Base-by-base conservation (phyloP, 37 sponge, comb jelly and placozoan genomes). In the Diacarnus erythraeanus region DNA sequence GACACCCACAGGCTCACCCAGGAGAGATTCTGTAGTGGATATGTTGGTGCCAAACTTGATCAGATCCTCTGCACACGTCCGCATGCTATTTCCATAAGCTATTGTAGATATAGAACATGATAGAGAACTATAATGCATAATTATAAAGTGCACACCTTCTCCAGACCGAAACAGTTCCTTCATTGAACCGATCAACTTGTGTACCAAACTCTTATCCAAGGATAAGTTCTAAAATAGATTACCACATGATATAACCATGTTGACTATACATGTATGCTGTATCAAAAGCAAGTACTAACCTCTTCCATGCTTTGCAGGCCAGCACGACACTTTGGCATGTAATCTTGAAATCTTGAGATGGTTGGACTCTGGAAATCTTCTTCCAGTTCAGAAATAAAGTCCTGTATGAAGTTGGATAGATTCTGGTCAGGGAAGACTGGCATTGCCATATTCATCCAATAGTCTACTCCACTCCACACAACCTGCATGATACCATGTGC, bases 251-350 rank as follows among this genome's bases (percentile, higher is more conserved):
- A 25, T 25, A 20, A 58, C 43, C 37, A 27, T 34, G 70, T 69
- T 17, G 4, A 36, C 37, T 69, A 36, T 21, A 36, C 35, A 17
- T 72, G 64, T 10, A 6, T 64, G 69, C 39, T 12, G 61, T 20
- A 43, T 25, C 17, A 41, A 42, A 30, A 44, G 15, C 34, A 30
- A n/a, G 21, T 17, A 47, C 84, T 9, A 21, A 91, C 92, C 78
- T 91, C 86, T 77, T 91, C 92, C 84, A 91, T 83, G 21, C 72
- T 44, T 25, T 71, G 84, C 35, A 91, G 29, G 0, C 78, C 76
- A 39, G 77, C 75, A 61, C 84, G 83, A 47, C 88, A 73, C 29
- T 83, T 59, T 2, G 88, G 88, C 54, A 91, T 87, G 71, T 76
- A 69, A 59, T 83, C 69, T 56, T 91, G 92, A 40, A 91, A 91